A percentile compares a stretch with the other conserved stretches of the same genome.
These are phyloP conservation scores for Ceratina australensis DNA, from an alignment of 1,140 invertebrate species.

Conservation along the genomic window DNA sequence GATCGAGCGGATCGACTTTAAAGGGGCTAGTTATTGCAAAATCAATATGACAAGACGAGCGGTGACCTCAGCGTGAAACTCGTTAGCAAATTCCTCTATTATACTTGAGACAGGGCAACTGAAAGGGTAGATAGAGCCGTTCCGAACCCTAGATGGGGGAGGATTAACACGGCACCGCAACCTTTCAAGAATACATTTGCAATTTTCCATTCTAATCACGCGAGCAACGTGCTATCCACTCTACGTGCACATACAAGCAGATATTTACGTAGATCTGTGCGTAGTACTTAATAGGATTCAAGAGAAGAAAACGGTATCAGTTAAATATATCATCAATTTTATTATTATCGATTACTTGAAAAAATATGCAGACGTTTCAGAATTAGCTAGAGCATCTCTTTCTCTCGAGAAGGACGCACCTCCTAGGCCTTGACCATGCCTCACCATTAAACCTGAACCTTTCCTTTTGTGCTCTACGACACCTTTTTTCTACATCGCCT, in stretches of 20 bases:
- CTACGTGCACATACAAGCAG: not conserved
- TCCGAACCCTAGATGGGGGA: not conserved
- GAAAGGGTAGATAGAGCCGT: slow-evolving; percentile 1
- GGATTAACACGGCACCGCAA: not conserved
- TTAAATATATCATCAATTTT: too few species aligned
- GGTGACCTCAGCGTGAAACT: not conserved
- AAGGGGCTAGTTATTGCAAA: too few species aligned
- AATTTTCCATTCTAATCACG: not conserved
- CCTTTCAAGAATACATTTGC: slow-evolving; percentile 1
- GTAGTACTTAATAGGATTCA: not conserved
- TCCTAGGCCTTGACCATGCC: not conserved
- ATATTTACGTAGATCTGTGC: too few species aligned
- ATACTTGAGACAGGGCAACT: not conserved
- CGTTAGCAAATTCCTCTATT: not conserved
- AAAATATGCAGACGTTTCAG: too few species aligned
- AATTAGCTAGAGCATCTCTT: not conserved
- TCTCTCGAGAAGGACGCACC: not conserved
- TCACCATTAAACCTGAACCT: not conserved
- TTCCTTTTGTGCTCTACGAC: not conserved
- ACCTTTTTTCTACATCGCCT: not conserved
- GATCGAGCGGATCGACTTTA: too few species aligned
- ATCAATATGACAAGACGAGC: not conserved
- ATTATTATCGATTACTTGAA: too few species aligned
- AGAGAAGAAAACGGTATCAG: not conserved
- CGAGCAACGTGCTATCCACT: not conserved